Base-by-base conservation (phyloP, 2,797 vertebrate species). In the Fringilla coelebs region DNA sequence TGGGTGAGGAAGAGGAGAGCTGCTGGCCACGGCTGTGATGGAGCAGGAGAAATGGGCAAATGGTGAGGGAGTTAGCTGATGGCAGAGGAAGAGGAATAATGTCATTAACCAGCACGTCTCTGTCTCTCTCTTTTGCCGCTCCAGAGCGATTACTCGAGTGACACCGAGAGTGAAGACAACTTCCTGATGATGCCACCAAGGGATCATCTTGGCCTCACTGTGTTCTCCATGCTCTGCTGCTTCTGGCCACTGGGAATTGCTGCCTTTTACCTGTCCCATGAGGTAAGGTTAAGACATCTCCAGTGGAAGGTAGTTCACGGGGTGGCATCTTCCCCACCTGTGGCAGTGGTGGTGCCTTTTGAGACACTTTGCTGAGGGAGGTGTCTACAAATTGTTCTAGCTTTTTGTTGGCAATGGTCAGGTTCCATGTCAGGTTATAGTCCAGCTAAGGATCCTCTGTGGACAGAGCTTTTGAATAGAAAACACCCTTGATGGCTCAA, bases 221-320 rank as follows among this genome's bases (percentile, higher is more conserved):
- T 99, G 88, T 99, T 99, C 98, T 99, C 99, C 97, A 99, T 99
- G 99, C 98, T 99, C 92, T 99, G 99, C 97, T 99, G 99, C 97
- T 99, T 99, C 98, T 99, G 99, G 98, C 99, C 99, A 1, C 95
- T 99, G 84, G 99, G 99, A 90, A 99, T 99, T 9, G 99, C 99
- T 6, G 99, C 99, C 89, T 99, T 99, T 97, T 99, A 99, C 97
- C 97, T 99, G 96, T 99, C 99, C 16, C 99, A 99, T 2, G 97
- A 99, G 99, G 99, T 99, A 98, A 98, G 93, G 49, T 57, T 78
- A 41, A 92, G 78, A 40, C 3, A 0, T 52, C 60, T 68, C 29
- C 65, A 32, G 20, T 20, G 46, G 49, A 36, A 77, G 34, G 22
- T 18, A 9, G 21, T 31, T 83, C 48, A 55, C 34, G 16, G 43